phyloP scores from a whole-genome alignment of 2,888 invertebrate species.

The Hirtodrosophila trivittata region DNA sequence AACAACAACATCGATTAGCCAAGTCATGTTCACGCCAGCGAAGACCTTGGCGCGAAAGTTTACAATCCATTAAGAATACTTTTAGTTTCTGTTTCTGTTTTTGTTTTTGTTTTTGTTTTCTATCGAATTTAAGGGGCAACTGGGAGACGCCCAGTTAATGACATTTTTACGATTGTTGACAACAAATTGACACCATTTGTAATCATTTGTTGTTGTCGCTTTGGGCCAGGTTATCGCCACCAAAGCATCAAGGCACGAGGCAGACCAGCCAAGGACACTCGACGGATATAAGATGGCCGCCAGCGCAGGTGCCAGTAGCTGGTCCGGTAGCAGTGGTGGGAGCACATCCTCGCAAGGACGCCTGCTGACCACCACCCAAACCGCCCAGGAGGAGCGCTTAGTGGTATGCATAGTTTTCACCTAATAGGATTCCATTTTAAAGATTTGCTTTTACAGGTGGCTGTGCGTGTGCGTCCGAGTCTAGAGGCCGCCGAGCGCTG shows the following conservation, averaged over 20 bases:
- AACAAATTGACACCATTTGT: conserved; percentile 79
- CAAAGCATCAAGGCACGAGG: conserved; percentile 52
- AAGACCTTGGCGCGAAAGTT: conserved; percentile 69
- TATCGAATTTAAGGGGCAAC: conserved; percentile 3
- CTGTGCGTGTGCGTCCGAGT: conserved; percentile 94
- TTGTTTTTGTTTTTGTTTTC: not conserved
- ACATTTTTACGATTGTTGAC: conserved; percentile 73
- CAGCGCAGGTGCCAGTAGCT: conserved; percentile 70
- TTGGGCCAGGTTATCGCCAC: conserved; percentile 41
- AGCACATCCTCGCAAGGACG: conserved; percentile 79
- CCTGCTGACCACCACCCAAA: conserved; percentile 67
- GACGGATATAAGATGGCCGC: conserved; percentile 59
- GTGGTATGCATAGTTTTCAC: conserved; percentile 81
- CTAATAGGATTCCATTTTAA: not conserved
- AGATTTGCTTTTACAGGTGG: conserved; percentile 89
- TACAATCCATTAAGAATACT: conserved; percentile 63
- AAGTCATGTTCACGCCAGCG: conserved; percentile 38
- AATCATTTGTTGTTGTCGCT: conserved; percentile 44
- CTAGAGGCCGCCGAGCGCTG: conserved; percentile 87
- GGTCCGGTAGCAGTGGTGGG: conserved; percentile 83
- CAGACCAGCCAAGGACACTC: conserved; percentile 39
- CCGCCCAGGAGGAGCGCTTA: conserved; percentile 81
- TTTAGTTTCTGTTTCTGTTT: no score
- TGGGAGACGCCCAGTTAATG: conserved; percentile 59
- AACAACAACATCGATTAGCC: conserved; percentile 45